Conservation (phyloP, 1,140 invertebrate genomes). For the Lucilia sericata region DNA sequence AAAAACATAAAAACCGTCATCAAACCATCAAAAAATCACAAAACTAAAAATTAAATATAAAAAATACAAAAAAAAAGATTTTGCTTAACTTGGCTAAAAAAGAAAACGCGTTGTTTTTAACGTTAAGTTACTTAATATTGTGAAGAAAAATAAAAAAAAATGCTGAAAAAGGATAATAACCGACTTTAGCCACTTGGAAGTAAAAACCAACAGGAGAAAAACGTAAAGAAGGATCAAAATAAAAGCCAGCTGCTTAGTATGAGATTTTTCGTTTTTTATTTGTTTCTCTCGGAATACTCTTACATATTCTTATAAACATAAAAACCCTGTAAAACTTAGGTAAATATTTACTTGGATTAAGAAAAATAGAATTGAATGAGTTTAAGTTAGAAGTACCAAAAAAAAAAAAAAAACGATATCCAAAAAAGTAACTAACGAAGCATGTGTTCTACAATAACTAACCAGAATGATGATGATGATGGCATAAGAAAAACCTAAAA, state of each 20-base stretch:
- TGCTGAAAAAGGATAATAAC: slow-evolving; percentile 8
- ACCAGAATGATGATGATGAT: background rate
- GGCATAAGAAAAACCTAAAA: background rate
- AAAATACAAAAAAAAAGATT: background rate
- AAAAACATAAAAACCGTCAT: background rate
- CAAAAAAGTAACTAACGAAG: background rate
- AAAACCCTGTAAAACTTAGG: background rate
- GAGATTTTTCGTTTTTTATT: background rate
- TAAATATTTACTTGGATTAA: slow-evolving; percentile 16
- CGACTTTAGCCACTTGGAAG: slow-evolving; percentile 17
- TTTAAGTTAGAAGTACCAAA: background rate
- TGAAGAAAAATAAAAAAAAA: background rate
- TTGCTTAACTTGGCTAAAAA: background rate
- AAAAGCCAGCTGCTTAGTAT: slow-evolving; percentile 10
- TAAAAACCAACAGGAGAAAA: background rate
- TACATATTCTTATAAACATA: background rate
- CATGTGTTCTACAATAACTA: slow-evolving; percentile 20
- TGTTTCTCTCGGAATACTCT: background rate
- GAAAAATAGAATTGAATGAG: background rate
- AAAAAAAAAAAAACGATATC: background rate
- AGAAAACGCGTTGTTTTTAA: background rate
- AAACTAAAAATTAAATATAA: slow-evolving; percentile 18
- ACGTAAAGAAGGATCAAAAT: background rate
- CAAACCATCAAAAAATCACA: slow-evolving; percentile 21
- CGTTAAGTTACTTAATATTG: background rate